Conservation (phyloP, 2,797 vertebrate genomes). For the Morus bassanus region DNA sequence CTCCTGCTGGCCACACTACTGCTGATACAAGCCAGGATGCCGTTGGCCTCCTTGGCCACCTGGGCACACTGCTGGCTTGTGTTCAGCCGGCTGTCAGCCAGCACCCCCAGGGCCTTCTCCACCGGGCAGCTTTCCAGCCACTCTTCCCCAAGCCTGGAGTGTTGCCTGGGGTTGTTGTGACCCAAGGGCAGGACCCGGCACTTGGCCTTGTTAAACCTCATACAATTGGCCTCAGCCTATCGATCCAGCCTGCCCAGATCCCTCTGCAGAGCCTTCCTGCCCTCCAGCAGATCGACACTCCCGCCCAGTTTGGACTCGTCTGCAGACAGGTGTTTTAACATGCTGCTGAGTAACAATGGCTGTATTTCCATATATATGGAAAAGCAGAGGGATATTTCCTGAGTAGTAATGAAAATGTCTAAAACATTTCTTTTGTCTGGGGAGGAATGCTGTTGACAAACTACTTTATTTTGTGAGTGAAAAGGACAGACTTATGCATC, state of each 20-base stretch:
- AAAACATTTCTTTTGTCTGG: neutral
- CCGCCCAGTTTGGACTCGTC: fast-evolving
- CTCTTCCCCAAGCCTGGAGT: no score
- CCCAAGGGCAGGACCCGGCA: neutral
- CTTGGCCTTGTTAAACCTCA: neutral
- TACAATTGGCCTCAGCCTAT: neutral
- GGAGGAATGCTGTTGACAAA: neutral
- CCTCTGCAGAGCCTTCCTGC: neutral
- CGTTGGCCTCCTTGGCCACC: no score
- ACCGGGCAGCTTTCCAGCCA: no score
- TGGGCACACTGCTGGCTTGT: no score
- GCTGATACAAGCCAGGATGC: no score
- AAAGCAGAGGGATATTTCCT: neutral
- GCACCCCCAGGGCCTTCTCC: no score
- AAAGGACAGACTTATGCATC: neutral
- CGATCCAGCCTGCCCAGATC: neutral
- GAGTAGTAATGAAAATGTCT: neutral
- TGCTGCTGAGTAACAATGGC: neutral
- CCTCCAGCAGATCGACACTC: neutral
- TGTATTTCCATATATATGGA: neutral
- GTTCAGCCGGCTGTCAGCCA: no score
- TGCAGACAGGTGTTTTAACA: neutral
- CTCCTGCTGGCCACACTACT: no score
- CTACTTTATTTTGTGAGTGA: neutral
- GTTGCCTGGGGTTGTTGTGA: no score